These are phyloP conservation scores for Perca schrenkii DNA, from an alignment of 2,113 vertebrate species.

Conservation along the genomic window DNA sequence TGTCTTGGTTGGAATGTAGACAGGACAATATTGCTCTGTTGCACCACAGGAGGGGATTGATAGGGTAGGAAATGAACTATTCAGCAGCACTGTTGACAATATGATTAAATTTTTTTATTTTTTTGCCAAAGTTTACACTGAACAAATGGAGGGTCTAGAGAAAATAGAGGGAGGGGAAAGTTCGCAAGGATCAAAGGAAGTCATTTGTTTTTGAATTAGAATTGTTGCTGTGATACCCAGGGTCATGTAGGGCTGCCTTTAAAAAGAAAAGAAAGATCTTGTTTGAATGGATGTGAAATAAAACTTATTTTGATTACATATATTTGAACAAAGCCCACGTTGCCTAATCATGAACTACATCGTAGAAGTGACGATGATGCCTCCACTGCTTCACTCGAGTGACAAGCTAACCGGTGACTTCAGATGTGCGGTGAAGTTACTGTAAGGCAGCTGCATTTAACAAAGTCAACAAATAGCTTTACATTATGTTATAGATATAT, in stretches of 20 bases:
- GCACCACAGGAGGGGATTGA: constrained; percentile 15
- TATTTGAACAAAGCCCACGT: not conserved
- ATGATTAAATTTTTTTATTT: constrained; percentile 6
- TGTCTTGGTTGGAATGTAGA: constrained; percentile 23
- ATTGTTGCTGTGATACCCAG: not conserved
- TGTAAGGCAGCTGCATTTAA: no score
- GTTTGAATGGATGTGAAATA: not conserved
- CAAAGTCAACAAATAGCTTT: no score
- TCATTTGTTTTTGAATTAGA: not conserved
- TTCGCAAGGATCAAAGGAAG: not conserved
- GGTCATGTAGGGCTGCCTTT: not conserved
- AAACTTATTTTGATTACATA: not conserved
- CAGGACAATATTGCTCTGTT: constrained; percentile 37
- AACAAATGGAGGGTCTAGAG: constrained; percentile 10
- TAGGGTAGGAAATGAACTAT: constrained; percentile 34
- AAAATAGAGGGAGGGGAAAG: not conserved
- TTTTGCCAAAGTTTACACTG: constrained; percentile 30
- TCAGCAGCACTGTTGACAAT: constrained; percentile 40
- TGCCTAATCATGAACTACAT: not conserved
- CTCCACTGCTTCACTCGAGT: not conserved
- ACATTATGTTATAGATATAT: no score
- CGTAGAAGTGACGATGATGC: not conserved
- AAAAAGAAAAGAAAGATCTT: not conserved
- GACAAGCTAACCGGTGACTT: not conserved
- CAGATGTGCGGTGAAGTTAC: not conserved